These are phyloP conservation scores for Salvelinus fontinalis DNA, from an alignment of 2,113 vertebrate species.

Conservation along the genomic window DNA sequence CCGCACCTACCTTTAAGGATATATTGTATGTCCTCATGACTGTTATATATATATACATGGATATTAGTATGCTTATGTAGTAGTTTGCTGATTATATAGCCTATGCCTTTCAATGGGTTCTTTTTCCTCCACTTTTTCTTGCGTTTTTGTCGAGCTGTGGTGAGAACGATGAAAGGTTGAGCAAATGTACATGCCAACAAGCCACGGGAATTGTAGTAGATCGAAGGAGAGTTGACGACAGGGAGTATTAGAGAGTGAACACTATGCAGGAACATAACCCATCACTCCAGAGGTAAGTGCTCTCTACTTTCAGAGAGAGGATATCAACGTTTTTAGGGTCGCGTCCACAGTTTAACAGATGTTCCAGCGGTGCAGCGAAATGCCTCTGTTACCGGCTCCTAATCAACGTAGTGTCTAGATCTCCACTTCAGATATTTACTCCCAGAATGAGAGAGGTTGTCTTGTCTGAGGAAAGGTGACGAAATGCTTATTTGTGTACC, in stretches of 20 bases:
- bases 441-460: not conserved
- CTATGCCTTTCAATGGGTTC: constrained; percentile 63
- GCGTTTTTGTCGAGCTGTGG: constrained; percentile 59
- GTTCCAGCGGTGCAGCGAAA: too few relatives aligned
- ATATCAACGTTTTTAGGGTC: too few relatives aligned
- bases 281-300: too few relatives aligned
- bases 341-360: too few relatives aligned
- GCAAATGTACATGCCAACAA: constrained; percentile 59
- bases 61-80: constrained; percentile 24
- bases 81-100: constrained; percentile 71
- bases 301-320: too few relatives aligned
- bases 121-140: constrained; percentile 46
- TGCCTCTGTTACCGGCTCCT: too few relatives aligned
- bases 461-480: too few relatives aligned
- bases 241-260: not conserved
- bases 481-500: too few relatives aligned
- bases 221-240: constrained; percentile 14
- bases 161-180: constrained; percentile 49
- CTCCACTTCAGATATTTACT: not conserved
- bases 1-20: constrained; percentile 82
- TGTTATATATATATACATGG: constrained; percentile 73
- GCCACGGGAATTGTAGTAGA: constrained; percentile 9
- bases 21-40: constrained; percentile 71
- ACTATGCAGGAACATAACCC: too few relatives aligned
- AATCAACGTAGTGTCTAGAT: too few relatives aligned